Evolutionary conservation across 2,797 vertebrate genomes (phyloP).

Genomic region (Brachyrhaphis roseni): DNA sequence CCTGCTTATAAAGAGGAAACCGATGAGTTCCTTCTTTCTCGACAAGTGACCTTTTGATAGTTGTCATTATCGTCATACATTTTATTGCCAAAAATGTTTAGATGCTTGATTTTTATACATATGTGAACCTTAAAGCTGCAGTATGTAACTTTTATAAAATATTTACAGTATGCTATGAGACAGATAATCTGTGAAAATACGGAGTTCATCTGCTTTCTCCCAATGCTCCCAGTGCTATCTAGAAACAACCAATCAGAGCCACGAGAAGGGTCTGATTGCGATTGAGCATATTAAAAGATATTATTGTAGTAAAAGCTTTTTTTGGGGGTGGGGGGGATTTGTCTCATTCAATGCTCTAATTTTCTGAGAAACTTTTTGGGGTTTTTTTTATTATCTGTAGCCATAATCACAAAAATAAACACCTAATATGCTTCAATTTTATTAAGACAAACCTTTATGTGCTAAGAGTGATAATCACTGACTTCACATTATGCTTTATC

Average conservation of each 20-base stretch:
- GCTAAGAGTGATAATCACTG: slow-evolving; percentile 31
- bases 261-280: too few species aligned
- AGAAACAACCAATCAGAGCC: too few species aligned
- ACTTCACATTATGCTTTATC: slow-evolving; percentile 12
- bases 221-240: too few species aligned
- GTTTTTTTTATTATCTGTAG: background rate
- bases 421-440: background rate
- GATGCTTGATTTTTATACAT: background rate
- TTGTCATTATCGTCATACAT: background rate
- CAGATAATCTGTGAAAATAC: too few species aligned
- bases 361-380: background rate
- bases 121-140: background rate
- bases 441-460: background rate
- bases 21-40: background rate
- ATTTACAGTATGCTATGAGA: too few species aligned
- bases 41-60: background rate
- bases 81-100: background rate
- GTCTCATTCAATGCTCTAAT: background rate
- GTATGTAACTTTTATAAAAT: too few species aligned
- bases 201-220: too few species aligned
- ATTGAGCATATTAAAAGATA: too few species aligned
- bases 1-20: background rate
- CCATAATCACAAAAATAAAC: background rate
- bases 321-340: background rate
- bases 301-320: too few species aligned